Evolutionary conservation across 2,888 invertebrate genomes (phyloP).

Genomic region (Lycia hirtaria): DNA sequence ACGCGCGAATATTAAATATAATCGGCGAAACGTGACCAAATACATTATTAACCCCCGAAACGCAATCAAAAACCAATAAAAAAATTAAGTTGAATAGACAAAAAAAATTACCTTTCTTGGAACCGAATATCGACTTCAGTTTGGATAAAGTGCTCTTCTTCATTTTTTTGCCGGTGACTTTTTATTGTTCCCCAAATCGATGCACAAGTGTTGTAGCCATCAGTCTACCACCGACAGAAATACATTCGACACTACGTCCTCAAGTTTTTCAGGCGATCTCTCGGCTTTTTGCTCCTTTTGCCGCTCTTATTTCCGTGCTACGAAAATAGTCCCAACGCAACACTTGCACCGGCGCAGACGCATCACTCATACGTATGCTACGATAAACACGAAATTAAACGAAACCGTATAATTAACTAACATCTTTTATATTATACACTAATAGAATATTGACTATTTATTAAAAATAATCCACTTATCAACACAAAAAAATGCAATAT

Average conservation of each 20-base stretch:
- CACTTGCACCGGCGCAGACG: conserved; percentile 79
- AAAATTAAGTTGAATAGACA: conserved; percentile 1
- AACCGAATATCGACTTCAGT: conserved; percentile 77
- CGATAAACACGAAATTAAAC: conserved; percentile 36
- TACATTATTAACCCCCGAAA: neutral
- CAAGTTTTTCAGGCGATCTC: conserved; percentile 80
- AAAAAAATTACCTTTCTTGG: conserved; percentile 70
- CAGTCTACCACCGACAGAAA: conserved; percentile 76
- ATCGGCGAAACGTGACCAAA: conserved; percentile 16
- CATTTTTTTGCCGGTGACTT: conserved; percentile 55
- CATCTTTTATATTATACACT: conserved; percentile 8
- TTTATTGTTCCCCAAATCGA: conserved; percentile 52
- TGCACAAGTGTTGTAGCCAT: conserved; percentile 65
- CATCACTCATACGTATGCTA: conserved; percentile 71
- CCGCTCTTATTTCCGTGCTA: conserved; percentile 85
- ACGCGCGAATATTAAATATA: conserved; percentile 8
- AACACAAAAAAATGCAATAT: conserved; percentile 19
- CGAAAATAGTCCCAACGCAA: conserved; percentile 82
- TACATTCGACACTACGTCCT: conserved; percentile 79
- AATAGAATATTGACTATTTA: neutral
- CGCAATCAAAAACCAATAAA: no score
- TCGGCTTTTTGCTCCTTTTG: conserved; percentile 83
- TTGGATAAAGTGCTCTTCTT: conserved; percentile 81
- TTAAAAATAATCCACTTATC: conserved; percentile 8
- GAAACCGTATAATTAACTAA: conserved; percentile 39